Base-by-base conservation (phyloP, 2,888 invertebrate genomes). In the Opisthograptis luteolata region DNA sequence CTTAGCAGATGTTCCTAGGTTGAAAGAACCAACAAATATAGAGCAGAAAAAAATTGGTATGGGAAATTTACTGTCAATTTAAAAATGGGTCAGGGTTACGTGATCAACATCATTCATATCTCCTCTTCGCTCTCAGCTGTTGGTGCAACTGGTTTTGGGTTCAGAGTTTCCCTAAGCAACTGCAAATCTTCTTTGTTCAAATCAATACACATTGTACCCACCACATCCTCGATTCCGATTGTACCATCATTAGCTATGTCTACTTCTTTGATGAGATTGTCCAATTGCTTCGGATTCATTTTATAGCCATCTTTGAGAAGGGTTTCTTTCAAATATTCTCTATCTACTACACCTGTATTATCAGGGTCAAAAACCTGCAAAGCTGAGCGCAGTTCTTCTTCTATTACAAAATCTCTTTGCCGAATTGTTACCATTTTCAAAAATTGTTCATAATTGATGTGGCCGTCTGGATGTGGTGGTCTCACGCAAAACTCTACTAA, bases 131-230 rank as follows among this genome's bases (percentile, higher is more conserved):
- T n/a, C n/a, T n/a, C n/a, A n/a, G n/a, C n/a, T n/a, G n/a, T n/a
- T 3, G 48, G 44, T 3, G 43, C 62, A 6, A 60, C 67, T 12
- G 25, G 15, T 10, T 27, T 30, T 14, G 76, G 73, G 55, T 70
- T 67, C 9, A 85, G 49, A 6, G 77, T 54, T 14, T 64, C 71
- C 56, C 61, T 67, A 0, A 89, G 62, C 76, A 85, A 72, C 43
- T 71, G 49, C 40, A 89, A 60, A 58, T 89, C 88, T 32, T 89
- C 88, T 56, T 58, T 75, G 53, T 84, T 87, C 43, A 89, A 70
- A 64, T 89, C 89, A 24, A 88, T 80, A 40, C 85, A 80, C 76
- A 89, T 79, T 7, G 88, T 87, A n/a, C 84, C 88, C 3, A 89
- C 77, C 3, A 87, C 76, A 52, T 89, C 89, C 49, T 88, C 88